These are phyloP conservation scores for Catamblyrhynchus diadema DNA, from an alignment of 2,797 vertebrate genomes.

Conservation along the genomic window DNA sequence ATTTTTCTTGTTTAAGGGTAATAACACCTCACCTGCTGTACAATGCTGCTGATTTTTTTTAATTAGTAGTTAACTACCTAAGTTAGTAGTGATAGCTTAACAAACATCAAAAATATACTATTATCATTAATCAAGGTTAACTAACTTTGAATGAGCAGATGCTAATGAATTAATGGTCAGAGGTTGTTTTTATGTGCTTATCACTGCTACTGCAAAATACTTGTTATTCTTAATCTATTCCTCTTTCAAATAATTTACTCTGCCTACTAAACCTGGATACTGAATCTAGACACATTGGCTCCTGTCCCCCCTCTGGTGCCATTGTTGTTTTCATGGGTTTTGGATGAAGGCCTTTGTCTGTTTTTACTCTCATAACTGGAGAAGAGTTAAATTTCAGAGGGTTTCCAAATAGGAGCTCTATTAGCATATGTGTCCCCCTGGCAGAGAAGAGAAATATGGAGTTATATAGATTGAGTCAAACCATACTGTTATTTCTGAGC, in stretches of 20 bases:
- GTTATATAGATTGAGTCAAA: background rate
- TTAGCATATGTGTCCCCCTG: background rate
- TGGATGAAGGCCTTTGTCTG: background rate
- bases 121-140: background rate
- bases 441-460: background rate
- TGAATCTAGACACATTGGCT: background rate
- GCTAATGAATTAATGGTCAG: background rate
- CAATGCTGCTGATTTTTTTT: background rate
- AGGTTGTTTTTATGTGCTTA: background rate
- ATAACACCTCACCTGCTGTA: background rate
- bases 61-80: background rate
- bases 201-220: background rate
- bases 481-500: background rate
- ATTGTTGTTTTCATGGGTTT: background rate
- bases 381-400: background rate
- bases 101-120: background rate
- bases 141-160: background rate
- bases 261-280: background rate
- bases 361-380: background rate
- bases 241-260: background rate
- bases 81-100: background rate
- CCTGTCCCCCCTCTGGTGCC: background rate
- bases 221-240: background rate
- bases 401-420: background rate
- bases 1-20: background rate